Evolutionary conservation across 2,888 invertebrate genomes (phyloP).

Genomic region (Cephus nigrinus): DNA sequence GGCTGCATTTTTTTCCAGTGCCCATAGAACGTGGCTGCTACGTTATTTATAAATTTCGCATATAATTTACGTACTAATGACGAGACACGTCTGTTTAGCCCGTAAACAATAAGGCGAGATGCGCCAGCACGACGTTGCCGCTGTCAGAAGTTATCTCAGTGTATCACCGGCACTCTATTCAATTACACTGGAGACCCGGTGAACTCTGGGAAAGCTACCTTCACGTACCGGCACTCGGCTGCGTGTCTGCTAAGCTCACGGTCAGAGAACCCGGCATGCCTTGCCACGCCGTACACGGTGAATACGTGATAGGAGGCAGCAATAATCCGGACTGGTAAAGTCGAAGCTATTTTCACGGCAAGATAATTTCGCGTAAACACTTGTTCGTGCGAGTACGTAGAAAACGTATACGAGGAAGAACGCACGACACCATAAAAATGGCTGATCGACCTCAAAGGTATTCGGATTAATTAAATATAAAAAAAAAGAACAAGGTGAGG

Average conservation of each 20-base stretch:
- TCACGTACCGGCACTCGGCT: neutral
- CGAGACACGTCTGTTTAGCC: slow-evolving; percentile 39
- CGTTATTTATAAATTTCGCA: neutral
- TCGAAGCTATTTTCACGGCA: neutral
- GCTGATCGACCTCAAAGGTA: neutral
- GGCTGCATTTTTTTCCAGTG: neutral
- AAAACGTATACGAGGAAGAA: neutral
- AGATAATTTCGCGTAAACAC: neutral
- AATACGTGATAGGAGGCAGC: neutral
- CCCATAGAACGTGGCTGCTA: neutral
- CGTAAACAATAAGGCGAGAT: slow-evolving; percentile 45
- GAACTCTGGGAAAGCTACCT: neutral
- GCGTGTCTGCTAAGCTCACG: neutral
- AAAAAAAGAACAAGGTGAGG: neutral
- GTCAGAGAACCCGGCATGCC: neutral
- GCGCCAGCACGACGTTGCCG: slow-evolving; percentile 21
- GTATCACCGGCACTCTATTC: slow-evolving; percentile 48
- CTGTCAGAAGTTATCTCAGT: slow-evolving; percentile 42
- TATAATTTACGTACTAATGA: neutral
- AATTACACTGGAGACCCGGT: slow-evolving; percentile 50
- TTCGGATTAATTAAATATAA: neutral
- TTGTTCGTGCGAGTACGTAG: neutral
- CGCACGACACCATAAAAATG: neutral
- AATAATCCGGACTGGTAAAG: neutral
- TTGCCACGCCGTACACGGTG: neutral